Evolutionary conservation across 1,140 invertebrate genomes (phyloP), one percentile per base, ranked within the genome.

Genomic region (Watersipora subatra): DNA sequence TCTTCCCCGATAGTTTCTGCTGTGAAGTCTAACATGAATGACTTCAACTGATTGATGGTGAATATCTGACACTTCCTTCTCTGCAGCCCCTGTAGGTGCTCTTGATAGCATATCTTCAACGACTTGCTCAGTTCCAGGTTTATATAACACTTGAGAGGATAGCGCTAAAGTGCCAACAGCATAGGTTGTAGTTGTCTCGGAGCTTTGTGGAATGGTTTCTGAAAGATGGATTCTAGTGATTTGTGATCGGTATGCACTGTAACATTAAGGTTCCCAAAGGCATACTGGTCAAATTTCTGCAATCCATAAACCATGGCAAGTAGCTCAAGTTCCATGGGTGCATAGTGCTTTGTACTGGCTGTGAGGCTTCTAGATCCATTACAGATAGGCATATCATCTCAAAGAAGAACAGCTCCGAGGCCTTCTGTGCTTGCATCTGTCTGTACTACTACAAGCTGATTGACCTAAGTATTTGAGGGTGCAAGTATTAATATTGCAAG

Each of bases 311-410:
- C 63, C 1, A 82, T 73, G 26, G 77, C 76, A 24, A 79, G 67
- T 2, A 77, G 58, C 67, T 83, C 80, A 63, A 81, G 82, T 68
- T 84, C 81, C n/a, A 82, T 83, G 68, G 79, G 76, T 20, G 78
- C 71, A 67, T 77, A 83, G 25, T 73, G 70, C 63, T 69, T 55
- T 69, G 80, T 66, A 66, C 69, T 63, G 30, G 68, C 64, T 57
- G 71, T 75, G 57, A 80, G 70, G 63, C 69, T 64, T 68, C 75
- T 63, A 26, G 67, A 71, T 27, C 76, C 74, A 74, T 74, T 83
- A 24, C 70, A 69, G 1, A 83, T 69, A 3, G 76, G 74, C 28
- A 74, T 64, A 20, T 68, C 65, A 46, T 80, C 68, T 67, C 84
- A 80, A 19, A 80, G 59, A 0, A 81, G 22, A 19, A 78, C 74